Evolutionary conservation across 2,113 vertebrate genomes (phyloP).

Genomic region (Podocnemis expansa): DNA sequence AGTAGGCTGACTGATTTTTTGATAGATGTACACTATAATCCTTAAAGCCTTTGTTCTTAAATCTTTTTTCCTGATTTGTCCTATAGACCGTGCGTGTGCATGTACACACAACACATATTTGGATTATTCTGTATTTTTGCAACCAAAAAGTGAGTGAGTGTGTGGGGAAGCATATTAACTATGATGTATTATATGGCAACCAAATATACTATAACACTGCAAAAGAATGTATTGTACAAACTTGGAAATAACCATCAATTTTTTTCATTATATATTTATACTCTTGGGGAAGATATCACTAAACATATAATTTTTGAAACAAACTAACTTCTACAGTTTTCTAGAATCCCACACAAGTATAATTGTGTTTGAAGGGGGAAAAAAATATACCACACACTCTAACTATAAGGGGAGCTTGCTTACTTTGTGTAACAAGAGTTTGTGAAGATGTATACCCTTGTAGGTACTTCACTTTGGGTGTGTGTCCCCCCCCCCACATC

Average conservation of each 20-base stretch:
- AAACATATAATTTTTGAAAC: not conserved
- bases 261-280: not conserved
- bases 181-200: not conserved
- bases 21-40: not conserved
- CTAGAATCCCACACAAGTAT: not conserved
- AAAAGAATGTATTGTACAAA: not conserved
- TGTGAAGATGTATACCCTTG: too few species aligned
- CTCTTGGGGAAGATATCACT: not conserved
- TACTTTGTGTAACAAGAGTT: too few species aligned
- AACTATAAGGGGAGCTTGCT: not conserved
- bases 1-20: constrained; percentile 3
- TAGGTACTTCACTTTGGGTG: too few species aligned
- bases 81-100: not conserved
- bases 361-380: not conserved
- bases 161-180: not conserved
- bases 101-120: not conserved
- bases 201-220: not conserved
- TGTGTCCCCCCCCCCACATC: too few species aligned
- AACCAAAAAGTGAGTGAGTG: not conserved
- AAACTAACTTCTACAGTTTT: not conserved
- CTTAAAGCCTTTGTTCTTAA: constrained; percentile 8
- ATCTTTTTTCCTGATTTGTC: not conserved
- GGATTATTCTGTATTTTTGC: not conserved
- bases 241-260: not conserved
- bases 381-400: not conserved